phyloP scores from a whole-genome alignment of 92 coral and sea anemone species.

The Palythoa grandiflora region DNA sequence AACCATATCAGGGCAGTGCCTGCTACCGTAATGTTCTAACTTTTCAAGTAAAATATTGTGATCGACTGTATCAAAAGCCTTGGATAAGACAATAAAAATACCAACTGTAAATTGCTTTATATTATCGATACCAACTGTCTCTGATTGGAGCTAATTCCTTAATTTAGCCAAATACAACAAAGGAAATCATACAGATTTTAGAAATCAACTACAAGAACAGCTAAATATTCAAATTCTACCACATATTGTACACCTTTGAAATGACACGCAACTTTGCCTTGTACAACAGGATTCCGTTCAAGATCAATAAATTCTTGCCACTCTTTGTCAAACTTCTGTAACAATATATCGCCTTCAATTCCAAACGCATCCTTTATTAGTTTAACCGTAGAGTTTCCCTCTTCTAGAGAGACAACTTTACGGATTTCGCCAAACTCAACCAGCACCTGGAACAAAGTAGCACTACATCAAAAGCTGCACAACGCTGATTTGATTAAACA shows the following conservation, averaged over 20 bases:
- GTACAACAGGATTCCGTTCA: neutral
- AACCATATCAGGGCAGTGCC: too few relatives aligned
- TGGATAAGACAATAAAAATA: neutral
- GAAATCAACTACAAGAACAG: neutral
- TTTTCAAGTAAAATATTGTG: too few relatives aligned
- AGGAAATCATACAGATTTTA: neutral
- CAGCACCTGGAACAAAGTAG: constrained; percentile 23
- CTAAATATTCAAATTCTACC: neutral
- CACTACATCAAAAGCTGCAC: constrained; percentile 11
- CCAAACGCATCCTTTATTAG: neutral
- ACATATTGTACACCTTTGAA: neutral
- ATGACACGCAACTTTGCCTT: neutral
- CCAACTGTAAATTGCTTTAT: neutral
- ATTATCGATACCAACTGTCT: neutral
- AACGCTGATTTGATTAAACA: neutral
- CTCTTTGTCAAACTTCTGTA: neutral
- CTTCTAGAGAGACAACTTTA: constrained; percentile 11
- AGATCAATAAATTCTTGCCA: neutral
- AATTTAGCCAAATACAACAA: neutral
- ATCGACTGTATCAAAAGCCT: too few relatives aligned
- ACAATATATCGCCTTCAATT: neutral
- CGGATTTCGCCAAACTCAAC: constrained; percentile 20
- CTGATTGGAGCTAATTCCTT: neutral
- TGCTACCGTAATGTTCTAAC: too few relatives aligned
- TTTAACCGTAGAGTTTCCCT: neutral